These are phyloP conservation scores for Mythimna impura DNA, from an alignment of 2,888 invertebrate species.

Conservation along the genomic window DNA sequence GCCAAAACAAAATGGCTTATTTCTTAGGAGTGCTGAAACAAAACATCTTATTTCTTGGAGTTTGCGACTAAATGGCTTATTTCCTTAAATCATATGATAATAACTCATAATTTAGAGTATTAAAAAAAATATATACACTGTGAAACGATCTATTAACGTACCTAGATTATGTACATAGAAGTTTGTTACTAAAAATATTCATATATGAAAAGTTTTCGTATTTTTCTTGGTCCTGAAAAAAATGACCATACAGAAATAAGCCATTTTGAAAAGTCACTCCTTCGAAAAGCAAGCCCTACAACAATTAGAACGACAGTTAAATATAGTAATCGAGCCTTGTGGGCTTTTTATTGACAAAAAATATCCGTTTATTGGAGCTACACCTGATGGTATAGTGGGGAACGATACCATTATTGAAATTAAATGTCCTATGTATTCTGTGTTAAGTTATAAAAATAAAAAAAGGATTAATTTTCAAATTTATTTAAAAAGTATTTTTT, in stretches of 20 bases:
- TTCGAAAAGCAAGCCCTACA: no score
- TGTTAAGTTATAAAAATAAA: no score
- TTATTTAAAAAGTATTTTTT: no score
- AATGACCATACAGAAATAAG: conserved; percentile 18
- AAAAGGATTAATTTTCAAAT: no score
- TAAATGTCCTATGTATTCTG: no score
- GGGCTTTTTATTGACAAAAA: no score
- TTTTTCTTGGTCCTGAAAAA: conserved; percentile 36
- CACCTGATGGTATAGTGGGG: no score
- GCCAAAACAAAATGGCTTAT: conserved; percentile 35
- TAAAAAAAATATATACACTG: conserved; percentile 34
- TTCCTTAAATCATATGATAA: conserved; percentile 39
- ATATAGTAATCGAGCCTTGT: no score
- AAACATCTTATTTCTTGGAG: conserved; percentile 35
- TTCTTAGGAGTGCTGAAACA: conserved; percentile 33
- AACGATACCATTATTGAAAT: no score
- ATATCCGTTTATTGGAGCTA: no score
- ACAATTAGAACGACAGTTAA: not conserved
- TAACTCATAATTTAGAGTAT: conserved; percentile 29
- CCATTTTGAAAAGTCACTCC: conserved; percentile 32
- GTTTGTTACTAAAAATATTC: conserved; percentile 37
- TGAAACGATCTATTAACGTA: conserved; percentile 40
- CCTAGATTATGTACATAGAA: conserved; percentile 39
- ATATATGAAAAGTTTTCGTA: conserved; percentile 37
- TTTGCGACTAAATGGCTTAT: conserved; percentile 39